These are phyloP conservation scores for Lepilemur septentrionalis DNA, from an alignment of 2,797 vertebrate genomes.

Conservation along the genomic window DNA sequence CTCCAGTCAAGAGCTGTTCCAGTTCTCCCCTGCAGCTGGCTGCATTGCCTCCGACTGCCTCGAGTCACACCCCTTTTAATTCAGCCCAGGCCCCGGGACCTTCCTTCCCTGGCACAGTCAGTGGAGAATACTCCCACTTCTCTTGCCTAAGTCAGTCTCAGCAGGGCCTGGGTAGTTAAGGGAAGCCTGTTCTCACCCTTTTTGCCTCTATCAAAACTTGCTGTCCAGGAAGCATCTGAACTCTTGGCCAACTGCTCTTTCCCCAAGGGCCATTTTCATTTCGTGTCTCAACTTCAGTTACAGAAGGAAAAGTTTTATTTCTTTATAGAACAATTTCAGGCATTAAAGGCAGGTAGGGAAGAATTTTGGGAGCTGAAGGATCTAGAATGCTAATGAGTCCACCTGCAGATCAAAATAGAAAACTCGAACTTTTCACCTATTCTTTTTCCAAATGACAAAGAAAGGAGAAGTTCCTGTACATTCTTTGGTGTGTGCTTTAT, in stretches of 20 bases:
- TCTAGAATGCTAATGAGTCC: slow-evolving; percentile 41
- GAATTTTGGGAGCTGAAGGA: slow-evolving; percentile 55
- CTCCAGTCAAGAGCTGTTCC: background rate
- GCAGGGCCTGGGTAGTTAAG: background rate
- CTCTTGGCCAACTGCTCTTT: background rate
- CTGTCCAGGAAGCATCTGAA: background rate
- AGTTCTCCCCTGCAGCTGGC: slow-evolving; percentile 7
- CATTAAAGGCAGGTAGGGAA: slow-evolving; percentile 49
- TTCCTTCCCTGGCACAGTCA: slow-evolving; percentile 3
- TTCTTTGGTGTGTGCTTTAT: slow-evolving; percentile 34
- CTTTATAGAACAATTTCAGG: slow-evolving; percentile 57
- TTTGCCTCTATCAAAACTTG: background rate
- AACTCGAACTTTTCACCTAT: slow-evolving; percentile 31
- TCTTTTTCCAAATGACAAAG: slow-evolving; percentile 45
- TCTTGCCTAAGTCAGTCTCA: background rate
- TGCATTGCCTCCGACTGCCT: background rate
- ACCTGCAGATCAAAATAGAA: slow-evolving; percentile 52
- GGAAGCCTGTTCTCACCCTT: background rate
- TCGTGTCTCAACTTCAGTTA: slow-evolving; percentile 12
- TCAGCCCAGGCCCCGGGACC: background rate
- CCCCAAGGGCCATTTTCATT: slow-evolving; percentile 24
- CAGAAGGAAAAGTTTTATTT: slow-evolving; percentile 58
- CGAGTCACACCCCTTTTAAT: slow-evolving; percentile 16
- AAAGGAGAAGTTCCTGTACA: background rate
- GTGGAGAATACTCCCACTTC: background rate